Conservation (phyloP, 2,113 vertebrate species). For the Diadophis punctatus region DNA sequence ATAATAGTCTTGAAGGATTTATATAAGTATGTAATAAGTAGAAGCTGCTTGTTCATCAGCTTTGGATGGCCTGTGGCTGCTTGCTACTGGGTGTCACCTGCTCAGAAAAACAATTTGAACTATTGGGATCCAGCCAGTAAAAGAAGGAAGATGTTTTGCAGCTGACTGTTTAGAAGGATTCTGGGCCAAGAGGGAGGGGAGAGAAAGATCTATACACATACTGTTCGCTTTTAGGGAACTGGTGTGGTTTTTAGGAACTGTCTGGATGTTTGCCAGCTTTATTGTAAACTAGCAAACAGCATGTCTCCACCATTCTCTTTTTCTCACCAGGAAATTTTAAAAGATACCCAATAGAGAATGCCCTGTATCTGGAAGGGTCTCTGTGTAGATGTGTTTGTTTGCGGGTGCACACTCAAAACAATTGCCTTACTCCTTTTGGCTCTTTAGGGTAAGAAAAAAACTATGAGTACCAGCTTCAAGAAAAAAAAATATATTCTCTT, state of each 20-base stretch:
- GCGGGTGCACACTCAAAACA: neutral
- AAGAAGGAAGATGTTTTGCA: neutral
- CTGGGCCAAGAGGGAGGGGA: neutral
- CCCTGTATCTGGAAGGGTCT: neutral
- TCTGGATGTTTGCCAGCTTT: neutral
- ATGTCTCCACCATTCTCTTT: neutral
- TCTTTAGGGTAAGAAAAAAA: neutral
- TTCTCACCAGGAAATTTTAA: neutral
- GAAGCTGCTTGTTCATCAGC: slow-evolving; percentile 13
- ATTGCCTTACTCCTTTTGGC: neutral
- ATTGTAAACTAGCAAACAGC: neutral
- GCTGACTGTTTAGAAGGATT: neutral
- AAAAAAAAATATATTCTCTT: neutral
- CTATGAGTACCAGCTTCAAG: neutral
- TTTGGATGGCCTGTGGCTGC: neutral
- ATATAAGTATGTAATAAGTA: neutral
- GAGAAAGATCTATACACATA: neutral
- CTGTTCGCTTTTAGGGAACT: neutral
- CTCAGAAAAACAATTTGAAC: neutral
- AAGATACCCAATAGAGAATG: neutral
- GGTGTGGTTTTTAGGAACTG: neutral
- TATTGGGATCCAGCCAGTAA: neutral
- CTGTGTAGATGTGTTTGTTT: neutral
- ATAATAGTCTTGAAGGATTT: neutral
- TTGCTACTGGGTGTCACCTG: neutral